Base-by-base conservation (phyloP, 2,888 invertebrate species). In the Venusia cambrica region DNA sequence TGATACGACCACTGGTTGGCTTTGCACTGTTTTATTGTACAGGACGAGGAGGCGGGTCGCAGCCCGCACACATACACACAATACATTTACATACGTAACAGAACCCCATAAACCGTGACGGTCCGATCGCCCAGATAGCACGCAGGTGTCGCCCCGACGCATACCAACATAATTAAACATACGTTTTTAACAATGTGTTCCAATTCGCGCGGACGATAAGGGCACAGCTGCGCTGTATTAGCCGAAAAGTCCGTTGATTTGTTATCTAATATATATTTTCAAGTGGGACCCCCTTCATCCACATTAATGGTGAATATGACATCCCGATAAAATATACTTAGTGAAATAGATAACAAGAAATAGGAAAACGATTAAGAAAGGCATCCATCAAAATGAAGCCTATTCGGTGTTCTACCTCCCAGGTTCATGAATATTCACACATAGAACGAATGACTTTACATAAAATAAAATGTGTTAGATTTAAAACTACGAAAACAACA, bases 101-200 rank as follows among this genome's bases (percentile, higher is more conserved):
- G 62, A 67, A 64, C 70, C 72, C 74, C 74, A 74, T 77, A 76
- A 75, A 79, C 73, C 80, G 84, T 80, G 78, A 80, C 80, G 73
- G 74, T 45, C 24, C 50, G 81, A 84, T 85, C 76, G 57, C 30
- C 25, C 65, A 56, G 84, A 85, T 84, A 84, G 52, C 61, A 48
- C 62, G 81, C 85, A 85, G 84, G 85, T 85, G 84, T 79, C 77
- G 64, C 72, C 69, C 69, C 80, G 72, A 81, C 80, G 71, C 80
- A 72, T 77, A 70, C 71, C 64, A 60, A 73, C 73, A 74, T 83
- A 83, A 85, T 85, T 81, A 80, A 71, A 69, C 68, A 70, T 61
- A 57, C 58, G 57, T 72, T 80, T 79, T 73, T 70, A 69, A 73
- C 66, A 71, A 72, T 64, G 71, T 65, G 67, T 64, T 67, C 58